Evolutionary conservation across 2,113 vertebrate species (phyloP).

Genomic region (Protobothrops flavoviridis): DNA sequence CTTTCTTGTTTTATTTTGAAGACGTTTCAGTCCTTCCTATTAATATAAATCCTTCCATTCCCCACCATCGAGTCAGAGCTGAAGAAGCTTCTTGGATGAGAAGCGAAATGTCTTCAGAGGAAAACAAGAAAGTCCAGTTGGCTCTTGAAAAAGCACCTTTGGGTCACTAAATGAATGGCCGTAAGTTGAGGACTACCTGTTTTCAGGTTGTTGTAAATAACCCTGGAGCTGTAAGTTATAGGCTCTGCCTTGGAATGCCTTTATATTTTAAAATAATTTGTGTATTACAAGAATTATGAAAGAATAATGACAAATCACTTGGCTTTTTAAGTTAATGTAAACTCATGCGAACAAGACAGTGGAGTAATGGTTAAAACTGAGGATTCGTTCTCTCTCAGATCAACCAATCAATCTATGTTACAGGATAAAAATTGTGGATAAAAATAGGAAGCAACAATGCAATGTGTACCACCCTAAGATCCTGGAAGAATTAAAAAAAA

Average conservation of each 20-base stretch:
- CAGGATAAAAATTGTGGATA: neutral
- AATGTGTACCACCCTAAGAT: neutral
- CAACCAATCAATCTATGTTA: neutral
- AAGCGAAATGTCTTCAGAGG: too few species aligned
- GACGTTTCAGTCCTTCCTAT: too few species aligned
- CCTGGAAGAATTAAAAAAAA: neutral
- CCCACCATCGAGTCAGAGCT: too few species aligned
- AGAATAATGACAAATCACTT: neutral
- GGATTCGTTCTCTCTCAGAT: neutral
- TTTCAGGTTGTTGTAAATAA: neutral
- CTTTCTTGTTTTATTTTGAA: too few species aligned
- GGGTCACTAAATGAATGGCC: neutral
- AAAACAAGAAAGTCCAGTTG: too few species aligned
- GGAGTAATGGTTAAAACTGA: neutral
- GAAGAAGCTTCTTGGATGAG: too few species aligned
- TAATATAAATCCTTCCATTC: too few species aligned
- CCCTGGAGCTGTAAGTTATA: neutral
- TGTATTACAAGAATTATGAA: neutral
- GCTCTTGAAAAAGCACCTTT: neutral
- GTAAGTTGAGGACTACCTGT: neutral
- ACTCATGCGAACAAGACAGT: neutral
- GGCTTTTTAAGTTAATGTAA: neutral
- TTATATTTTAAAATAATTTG: neutral
- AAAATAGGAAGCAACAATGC: neutral
- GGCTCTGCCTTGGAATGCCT: neutral